Evolutionary conservation across 2,797 vertebrate species (phyloP), one percentile per base, ranked within the genome.

Genomic region (Schizothorax lantsangensis): DNA sequence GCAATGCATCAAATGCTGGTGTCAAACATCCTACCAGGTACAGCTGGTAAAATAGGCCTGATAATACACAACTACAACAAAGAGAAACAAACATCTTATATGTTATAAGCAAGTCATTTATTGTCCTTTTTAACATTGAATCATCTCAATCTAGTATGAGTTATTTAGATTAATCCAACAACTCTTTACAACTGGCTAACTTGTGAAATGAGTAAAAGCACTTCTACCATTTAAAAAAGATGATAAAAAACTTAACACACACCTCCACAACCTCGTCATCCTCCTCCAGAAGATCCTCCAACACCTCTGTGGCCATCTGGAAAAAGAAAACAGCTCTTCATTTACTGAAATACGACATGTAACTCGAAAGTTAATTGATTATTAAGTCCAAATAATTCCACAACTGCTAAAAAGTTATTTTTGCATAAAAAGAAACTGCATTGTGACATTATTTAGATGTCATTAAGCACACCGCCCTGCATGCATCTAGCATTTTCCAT

Each of bases 191-290:
- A 59, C 21, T 57, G 75, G 21, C 23, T 38, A 9, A 54, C 9
- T 36, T 54, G 47, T 38, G 6, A 38, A 36, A 26, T 45, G 5
- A 75, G 21, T 81, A 79, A 85, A 68, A 81, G 9, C 23, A 82
- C 19, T 82, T n/a, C 30, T 40, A 59, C 10, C 8, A 43, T 43
- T 43, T 43, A 43, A 43, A 43, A 43, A 43, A 10, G 4, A 62
- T 59, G 5, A 73, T 36, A 36, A 75, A 7, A 33, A 15, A 49
- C 43, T 12, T 5, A 59, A 40, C 33, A 64, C 78, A 30, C 91
- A 96, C 96, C 95, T 97, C 95, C 72, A 96, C 93, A 14, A 97
- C 96, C 91, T 97, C 96, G 59, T 97, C 96, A 72, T 97, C 96
- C 84, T 97, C 96, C 75, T 97, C 96, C 78, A 97, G 89, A 30